phyloP scores from a whole-genome alignment of 1,140 invertebrate genomes.

The Stegodyphus mimosarum region DNA sequence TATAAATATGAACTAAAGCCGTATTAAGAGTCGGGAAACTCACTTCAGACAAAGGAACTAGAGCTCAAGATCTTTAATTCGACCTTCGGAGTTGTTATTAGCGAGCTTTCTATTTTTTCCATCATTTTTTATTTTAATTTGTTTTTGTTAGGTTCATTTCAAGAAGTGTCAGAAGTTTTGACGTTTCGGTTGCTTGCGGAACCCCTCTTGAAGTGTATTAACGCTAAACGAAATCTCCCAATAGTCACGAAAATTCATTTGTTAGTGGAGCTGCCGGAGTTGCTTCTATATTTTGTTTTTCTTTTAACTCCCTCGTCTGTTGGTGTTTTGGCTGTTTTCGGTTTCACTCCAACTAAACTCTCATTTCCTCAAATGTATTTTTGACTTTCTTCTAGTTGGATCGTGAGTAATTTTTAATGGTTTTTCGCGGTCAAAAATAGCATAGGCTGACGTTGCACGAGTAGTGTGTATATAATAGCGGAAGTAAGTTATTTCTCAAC shows the following conservation, averaged over 20 bases:
- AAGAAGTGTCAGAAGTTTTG: constrained; percentile 20
- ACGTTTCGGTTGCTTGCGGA: constrained; percentile 3
- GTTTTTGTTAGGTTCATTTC: background rate
- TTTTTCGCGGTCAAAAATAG: too few relatives aligned
- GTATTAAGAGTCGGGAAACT: background rate
- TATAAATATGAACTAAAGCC: background rate
- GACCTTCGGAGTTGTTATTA: background rate
- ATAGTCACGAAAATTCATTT: constrained; percentile 28
- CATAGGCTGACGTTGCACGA: too few relatives aligned
- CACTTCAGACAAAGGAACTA: background rate
- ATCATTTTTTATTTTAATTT: background rate
- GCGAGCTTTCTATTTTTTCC: background rate
- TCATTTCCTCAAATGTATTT: too few relatives aligned
- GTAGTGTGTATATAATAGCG: too few relatives aligned
- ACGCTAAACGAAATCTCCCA: constrained; percentile 15
- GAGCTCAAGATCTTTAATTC: background rate
- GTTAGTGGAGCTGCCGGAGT: background rate
- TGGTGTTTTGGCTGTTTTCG: background rate
- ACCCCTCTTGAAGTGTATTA: background rate
- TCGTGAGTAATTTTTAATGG: too few relatives aligned
- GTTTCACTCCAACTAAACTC: too few relatives aligned
- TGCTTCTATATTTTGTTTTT: background rate
- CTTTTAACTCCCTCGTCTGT: background rate
- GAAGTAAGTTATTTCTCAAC: too few relatives aligned
- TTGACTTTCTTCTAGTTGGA: too few relatives aligned